These are phyloP conservation scores for Phenganax marumi DNA, from an alignment of 92 coral and sea anemone genomes.

Conservation along the genomic window DNA sequence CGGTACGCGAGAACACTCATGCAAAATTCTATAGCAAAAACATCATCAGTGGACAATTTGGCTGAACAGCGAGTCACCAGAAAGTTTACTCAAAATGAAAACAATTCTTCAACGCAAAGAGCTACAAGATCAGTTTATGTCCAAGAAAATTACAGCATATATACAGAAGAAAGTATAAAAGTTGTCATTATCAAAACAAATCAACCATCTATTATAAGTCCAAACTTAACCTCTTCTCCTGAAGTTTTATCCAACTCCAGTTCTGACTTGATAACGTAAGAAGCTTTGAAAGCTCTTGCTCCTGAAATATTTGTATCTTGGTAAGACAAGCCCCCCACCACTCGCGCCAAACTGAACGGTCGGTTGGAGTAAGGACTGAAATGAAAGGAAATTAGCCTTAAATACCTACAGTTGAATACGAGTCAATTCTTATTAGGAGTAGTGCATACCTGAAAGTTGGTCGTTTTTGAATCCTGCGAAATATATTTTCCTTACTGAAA, in stretches of 20 bases:
- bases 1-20: not conserved
- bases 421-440: constrained; percentile 21
- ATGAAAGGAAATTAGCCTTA: constrained; percentile 49
- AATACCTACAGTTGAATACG: no score
- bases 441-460: constrained; percentile 13
- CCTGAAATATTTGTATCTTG: constrained; percentile 33
- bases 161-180: no score
- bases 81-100: not conserved
- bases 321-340: constrained; percentile 65
- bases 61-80: no score
- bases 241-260: constrained; percentile 25
- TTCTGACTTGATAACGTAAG: constrained; percentile 36
- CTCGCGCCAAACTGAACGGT: constrained; percentile 50
- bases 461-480: not conserved
- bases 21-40: no score
- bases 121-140: not conserved
- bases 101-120: not conserved
- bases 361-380: constrained; percentile 39
- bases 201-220: no score
- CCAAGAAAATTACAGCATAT: no score
- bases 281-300: constrained; percentile 36
- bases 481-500: not conserved
- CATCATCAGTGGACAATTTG: no score
- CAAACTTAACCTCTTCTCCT: constrained; percentile 22
- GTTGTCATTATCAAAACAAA: no score